A percentile compares a stretch with the other conserved stretches of the same genome.
Conservation (phyloP, 92 coral and sea anemone genomes). For the Actinostola sp. region DNA sequence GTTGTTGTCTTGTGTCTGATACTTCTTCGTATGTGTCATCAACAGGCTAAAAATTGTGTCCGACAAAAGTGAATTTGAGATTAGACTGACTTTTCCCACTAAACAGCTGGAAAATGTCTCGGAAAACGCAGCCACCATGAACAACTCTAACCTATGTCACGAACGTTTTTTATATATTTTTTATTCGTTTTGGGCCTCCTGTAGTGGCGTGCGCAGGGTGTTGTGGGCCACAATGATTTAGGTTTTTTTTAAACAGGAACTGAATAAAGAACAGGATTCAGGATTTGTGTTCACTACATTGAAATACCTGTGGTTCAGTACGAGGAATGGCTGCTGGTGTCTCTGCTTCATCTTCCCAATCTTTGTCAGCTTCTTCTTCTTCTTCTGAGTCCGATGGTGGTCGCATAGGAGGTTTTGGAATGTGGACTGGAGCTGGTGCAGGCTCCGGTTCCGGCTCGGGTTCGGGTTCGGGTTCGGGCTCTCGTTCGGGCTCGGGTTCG, state of each 20-base stretch:
- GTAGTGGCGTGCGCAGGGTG: too few relatives aligned
- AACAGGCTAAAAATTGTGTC: neutral
- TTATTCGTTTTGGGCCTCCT: too few relatives aligned
- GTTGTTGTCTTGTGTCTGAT: neutral
- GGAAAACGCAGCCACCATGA: too few relatives aligned
- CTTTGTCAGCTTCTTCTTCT: slow-evolving; percentile 17
- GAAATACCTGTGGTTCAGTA: slow-evolving; percentile 17
- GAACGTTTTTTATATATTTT: too few relatives aligned
- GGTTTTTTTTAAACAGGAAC: too few relatives aligned
- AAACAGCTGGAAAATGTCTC: too few relatives aligned
- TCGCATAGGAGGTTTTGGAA: slow-evolving; percentile 43
- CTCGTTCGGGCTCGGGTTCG: slow-evolving; percentile 61
- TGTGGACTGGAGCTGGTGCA: slow-evolving; percentile 43
- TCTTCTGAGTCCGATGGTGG: slow-evolving; percentile 33
- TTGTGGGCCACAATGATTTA: too few relatives aligned
- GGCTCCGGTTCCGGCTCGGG: slow-evolving; percentile 53
- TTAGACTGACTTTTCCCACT: too few relatives aligned
- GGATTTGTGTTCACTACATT: too few relatives aligned
- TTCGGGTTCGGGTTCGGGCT: slow-evolving; percentile 64
- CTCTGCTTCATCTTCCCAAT: slow-evolving; percentile 29
- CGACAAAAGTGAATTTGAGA: neutral
- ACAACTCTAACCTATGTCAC: too few relatives aligned
- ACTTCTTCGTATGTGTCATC: slow-evolving; percentile 41
- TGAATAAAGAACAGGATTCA: too few relatives aligned
- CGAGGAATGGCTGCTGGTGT: slow-evolving; percentile 5